phyloP scores from a whole-genome alignment of 1,140 invertebrate species.

The Tetramorium parvispinum region DNA sequence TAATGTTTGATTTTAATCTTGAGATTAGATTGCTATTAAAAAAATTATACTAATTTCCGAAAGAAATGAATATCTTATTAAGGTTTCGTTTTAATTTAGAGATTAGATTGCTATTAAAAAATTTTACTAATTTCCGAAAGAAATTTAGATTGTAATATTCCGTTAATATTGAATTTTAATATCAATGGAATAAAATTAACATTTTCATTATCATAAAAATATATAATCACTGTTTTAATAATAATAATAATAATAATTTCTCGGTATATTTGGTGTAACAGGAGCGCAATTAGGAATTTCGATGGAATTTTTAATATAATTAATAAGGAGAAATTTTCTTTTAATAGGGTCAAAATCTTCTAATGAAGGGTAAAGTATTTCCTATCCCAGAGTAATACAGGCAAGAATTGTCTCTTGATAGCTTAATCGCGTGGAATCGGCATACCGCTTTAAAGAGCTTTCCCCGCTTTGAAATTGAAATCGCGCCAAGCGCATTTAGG shows the following conservation, averaged over 20 bases:
- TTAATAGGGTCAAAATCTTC: not conserved
- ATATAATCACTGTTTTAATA: not conserved
- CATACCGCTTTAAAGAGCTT: slow-evolving; percentile 49
- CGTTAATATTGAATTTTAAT: not conserved
- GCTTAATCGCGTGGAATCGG: slow-evolving; percentile 56
- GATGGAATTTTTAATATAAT: not conserved
- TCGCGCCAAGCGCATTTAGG: slow-evolving; percentile 53
- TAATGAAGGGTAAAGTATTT: slow-evolving; percentile 11
- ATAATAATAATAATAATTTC: not conserved
- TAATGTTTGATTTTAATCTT: no score
- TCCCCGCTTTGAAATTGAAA: slow-evolving; percentile 60
- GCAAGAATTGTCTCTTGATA: slow-evolving; percentile 57
- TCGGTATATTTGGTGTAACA: not conserved
- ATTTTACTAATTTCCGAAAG: not conserved
- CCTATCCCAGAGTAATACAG: slow-evolving; percentile 12
- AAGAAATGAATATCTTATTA: no score
- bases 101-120: not conserved
- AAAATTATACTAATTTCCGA: not conserved
- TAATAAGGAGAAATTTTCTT: not conserved
- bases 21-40: no score
- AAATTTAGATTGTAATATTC: not conserved
- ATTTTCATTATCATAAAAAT: not conserved
- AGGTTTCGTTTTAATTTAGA: no score
- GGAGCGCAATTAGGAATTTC: not conserved
- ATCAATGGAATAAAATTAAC: not conserved